A percentile compares a stretch with the other conserved stretches of the same genome.
Evolutionary conservation across 2,888 invertebrate species (phyloP).

Genomic region (Cheilosia impressa): DNA sequence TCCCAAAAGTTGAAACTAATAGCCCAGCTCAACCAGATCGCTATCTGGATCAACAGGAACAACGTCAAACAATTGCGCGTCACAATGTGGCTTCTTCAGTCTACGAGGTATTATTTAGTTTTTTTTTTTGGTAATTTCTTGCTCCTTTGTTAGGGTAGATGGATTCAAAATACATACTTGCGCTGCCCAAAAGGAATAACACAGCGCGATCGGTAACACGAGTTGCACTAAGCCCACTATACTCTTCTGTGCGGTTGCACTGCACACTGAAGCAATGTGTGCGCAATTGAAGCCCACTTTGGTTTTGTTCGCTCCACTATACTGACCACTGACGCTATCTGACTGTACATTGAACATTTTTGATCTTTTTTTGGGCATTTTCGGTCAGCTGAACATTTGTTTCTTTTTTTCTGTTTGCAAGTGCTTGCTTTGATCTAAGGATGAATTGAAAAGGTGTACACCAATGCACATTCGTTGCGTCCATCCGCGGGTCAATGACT

Average conservation of each 20-base stretch:
- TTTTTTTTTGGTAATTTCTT: slow-evolving; percentile 11
- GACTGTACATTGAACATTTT: slow-evolving; percentile 9
- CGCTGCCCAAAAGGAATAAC: slow-evolving; percentile 36
- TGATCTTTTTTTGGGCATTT: slow-evolving; percentile 25
- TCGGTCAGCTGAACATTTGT: slow-evolving; percentile 66
- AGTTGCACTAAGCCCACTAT: slow-evolving; percentile 56
- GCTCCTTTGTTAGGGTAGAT: slow-evolving; percentile 66
- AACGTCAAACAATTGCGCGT: background rate
- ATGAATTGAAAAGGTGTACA: slow-evolving; percentile 71
- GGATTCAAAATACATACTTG: slow-evolving; percentile 47
- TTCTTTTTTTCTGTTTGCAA: slow-evolving; percentile 34
- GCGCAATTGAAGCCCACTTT: slow-evolving; percentile 67
- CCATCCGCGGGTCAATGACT: slow-evolving; percentile 71
- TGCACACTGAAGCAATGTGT: slow-evolving; percentile 13
- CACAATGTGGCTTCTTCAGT: slow-evolving; percentile 19
- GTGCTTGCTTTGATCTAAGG: slow-evolving; percentile 68
- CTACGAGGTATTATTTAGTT: slow-evolving; percentile 23
- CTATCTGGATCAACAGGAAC: slow-evolving; percentile 8
- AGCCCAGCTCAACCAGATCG: slow-evolving; percentile 8
- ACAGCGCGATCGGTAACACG: slow-evolving; percentile 54
- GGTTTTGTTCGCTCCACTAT: slow-evolving; percentile 47
- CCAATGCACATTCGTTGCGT: slow-evolving; percentile 46
- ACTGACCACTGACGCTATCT: slow-evolving; percentile 34
- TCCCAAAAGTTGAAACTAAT: background rate
- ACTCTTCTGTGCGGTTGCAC: slow-evolving; percentile 18